A percentile compares a stretch with the other conserved stretches of the same genome.
phyloP scores from a whole-genome alignment of 2,797 vertebrate species.

The Myiotriccus ornatus region DNA sequence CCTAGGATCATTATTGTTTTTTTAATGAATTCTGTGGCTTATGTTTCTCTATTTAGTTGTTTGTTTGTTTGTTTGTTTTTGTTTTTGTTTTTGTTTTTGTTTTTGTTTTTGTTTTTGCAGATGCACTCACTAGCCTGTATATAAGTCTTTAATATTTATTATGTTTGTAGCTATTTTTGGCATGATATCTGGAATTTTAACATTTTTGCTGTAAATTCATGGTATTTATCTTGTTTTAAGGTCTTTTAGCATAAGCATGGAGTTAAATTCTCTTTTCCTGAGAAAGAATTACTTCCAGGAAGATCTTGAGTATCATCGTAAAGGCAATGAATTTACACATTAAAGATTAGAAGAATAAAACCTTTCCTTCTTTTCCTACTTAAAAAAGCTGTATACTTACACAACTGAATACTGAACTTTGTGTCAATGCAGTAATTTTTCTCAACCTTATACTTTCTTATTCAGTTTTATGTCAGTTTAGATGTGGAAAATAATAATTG shows the following conservation, averaged over 20 bases:
- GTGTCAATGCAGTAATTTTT: not conserved
- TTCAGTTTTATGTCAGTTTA: not conserved
- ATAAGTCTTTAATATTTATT: not conserved
- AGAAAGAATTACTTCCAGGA: not conserved
- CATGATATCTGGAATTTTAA: not conserved
- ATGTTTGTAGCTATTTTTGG: not conserved
- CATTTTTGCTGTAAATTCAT: not conserved
- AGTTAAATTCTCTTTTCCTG: not conserved
- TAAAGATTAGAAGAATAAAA: not conserved
- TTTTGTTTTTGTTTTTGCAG: not conserved
- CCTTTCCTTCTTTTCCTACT: not conserved
- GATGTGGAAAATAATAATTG: not conserved
- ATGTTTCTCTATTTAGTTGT: not conserved
- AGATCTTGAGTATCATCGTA: not conserved
- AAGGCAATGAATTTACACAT: not conserved
- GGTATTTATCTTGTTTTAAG: not conserved
- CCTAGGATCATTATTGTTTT: rapidly evolving
- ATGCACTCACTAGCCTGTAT: not conserved
- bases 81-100: not conserved
- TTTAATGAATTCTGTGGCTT: not conserved
- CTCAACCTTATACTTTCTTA: not conserved
- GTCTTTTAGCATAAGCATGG: not conserved
- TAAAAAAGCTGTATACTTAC: not conserved
- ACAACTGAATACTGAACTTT: not conserved
- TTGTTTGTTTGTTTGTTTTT: not conserved